phyloP scores from a whole-genome alignment of 1,140 invertebrate species.

The Plutomurus gul region DNA sequence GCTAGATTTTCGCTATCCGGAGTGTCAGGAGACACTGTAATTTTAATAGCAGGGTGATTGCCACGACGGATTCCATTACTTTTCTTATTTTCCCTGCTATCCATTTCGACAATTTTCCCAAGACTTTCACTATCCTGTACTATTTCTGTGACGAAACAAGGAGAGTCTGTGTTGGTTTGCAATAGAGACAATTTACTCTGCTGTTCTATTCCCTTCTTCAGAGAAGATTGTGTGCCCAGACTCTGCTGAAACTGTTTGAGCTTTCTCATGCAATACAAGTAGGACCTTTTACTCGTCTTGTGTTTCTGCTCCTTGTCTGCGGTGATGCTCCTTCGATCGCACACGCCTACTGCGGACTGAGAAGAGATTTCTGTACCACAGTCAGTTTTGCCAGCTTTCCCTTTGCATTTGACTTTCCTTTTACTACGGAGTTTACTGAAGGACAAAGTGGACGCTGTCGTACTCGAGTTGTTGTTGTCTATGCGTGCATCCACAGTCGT shows the following conservation, averaged over 20 bases:
- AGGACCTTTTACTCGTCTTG: background rate
- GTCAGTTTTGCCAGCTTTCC: background rate
- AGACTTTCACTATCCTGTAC: background rate
- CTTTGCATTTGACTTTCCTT: background rate
- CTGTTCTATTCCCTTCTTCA: background rate
- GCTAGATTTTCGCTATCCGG: background rate
- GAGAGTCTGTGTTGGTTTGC: too few relatives aligned
- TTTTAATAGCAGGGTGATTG: constrained; percentile 34
- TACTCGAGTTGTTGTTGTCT: background rate
- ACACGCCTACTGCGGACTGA: background rate
- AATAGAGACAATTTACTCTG: background rate
- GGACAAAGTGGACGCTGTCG: background rate
- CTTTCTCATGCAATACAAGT: background rate
- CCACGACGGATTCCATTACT: background rate
- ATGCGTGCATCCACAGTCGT: background rate
- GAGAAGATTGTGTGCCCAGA: background rate
- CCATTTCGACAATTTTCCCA: background rate
- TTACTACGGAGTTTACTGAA: background rate
- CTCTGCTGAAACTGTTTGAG: background rate
- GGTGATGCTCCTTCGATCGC: background rate
- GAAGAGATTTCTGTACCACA: background rate
- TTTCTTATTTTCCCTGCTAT: background rate
- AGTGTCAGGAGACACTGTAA: constrained; percentile 44
- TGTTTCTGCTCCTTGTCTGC: background rate
- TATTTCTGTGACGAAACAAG: too few relatives aligned